These are phyloP conservation scores for Gallinago stenura DNA, from an alignment of 2,797 vertebrate genomes.

Conservation along the genomic window DNA sequence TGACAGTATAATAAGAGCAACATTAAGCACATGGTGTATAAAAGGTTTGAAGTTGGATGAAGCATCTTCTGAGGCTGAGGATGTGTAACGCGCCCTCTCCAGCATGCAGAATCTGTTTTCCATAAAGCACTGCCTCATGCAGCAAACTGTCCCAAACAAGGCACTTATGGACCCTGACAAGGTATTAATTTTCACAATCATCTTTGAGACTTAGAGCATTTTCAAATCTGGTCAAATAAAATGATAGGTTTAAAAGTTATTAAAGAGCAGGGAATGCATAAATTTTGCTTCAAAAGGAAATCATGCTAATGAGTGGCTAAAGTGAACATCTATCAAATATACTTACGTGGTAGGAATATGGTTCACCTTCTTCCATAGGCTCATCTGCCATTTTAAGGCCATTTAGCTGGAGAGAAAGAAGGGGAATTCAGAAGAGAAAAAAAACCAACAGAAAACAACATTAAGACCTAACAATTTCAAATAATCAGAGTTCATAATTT, in stretches of 20 bases:
- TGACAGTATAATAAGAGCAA: not conserved
- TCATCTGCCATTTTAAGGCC: constrained; percentile 95
- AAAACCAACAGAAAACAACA: not conserved
- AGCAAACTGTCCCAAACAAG: not conserved
- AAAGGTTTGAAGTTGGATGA: not conserved
- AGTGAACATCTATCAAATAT: not conserved
- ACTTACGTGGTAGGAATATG: constrained; percentile 93
- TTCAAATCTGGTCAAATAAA: not conserved
- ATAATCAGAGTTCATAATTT: not conserved
- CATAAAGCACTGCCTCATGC: not conserved
- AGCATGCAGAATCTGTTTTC: not conserved
- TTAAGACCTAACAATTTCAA: constrained; percentile 6
- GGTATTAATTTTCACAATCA: not conserved
- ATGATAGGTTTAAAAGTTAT: not conserved
- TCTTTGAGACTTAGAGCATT: not conserved
- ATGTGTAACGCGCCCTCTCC: not conserved
- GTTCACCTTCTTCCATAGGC: constrained; percentile 95
- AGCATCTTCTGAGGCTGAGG: not conserved
- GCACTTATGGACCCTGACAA: not conserved
- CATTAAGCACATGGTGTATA: not conserved
- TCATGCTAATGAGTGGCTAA: not conserved
- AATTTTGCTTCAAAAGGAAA: not conserved
- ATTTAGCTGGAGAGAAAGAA: constrained; percentile 85
- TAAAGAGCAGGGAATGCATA: not conserved
- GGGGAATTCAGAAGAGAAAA: not conserved